Base-by-base conservation (phyloP, 1,140 invertebrate species). In the Patella vulgata region DNA sequence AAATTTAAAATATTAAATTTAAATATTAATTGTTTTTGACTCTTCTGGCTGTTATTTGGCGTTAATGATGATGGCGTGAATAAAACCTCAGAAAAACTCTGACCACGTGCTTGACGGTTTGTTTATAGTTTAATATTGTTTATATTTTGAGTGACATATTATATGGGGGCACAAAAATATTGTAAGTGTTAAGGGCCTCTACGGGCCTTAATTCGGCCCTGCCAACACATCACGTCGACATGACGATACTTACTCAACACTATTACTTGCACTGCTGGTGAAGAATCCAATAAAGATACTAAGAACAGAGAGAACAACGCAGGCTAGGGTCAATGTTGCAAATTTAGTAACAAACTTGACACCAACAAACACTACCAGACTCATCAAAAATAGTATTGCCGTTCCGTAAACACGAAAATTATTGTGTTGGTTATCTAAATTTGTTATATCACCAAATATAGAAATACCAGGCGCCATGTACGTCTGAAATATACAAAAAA, bases 331-430 rank as follows among this genome's bases (percentile, higher is more conserved):
- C 23, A 99, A 88, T 1, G 95, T 91, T 14, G 97, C 96, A 80
- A 99, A 96, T 86, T 97, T 98, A 87, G 97, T 98, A 64, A 99
- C 97, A 81, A 98, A 98, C 78, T 94, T 95, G 12, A 99, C 97
- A 28, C 97, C 97, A 57, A 98, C 85, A 82, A 95, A 98, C 50
- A 99, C 97, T 74, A 98, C 94, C 43, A 90, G 88, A 19, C 94
- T 94, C 89, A 99, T 94, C 40, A 98, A 84, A 40, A 93, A 75
- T 5, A 99, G 89, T 47, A 99, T 84, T 31, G 90, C 78, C 1
- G 95, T 94, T 30, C 97, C 97, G 81, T 97, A 99, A 6, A 98
- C 91, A 21, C 97, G 89, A 84, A 96, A 98, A 86, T 99, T 98
- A 88, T 99, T 96, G 85, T 73, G 67, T 36, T 71, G 70, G 53